Evolutionary conservation across 2,113 vertebrate species (phyloP).

Genomic region (Perca fluviatilis): DNA sequence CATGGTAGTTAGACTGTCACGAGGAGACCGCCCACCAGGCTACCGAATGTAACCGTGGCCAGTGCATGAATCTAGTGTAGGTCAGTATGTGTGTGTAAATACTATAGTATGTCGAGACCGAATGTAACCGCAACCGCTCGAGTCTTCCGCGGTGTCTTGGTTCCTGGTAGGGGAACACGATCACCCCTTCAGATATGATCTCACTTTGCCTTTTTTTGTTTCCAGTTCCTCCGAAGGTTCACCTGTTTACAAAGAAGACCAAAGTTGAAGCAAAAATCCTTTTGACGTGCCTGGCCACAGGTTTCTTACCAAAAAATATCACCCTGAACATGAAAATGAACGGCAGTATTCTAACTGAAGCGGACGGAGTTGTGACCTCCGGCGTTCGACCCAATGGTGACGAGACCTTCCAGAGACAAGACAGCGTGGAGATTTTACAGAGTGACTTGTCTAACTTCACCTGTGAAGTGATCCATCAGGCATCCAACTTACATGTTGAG

Average conservation of each 20-base stretch:
- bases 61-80: too few relatives aligned
- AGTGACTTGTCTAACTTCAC: background rate
- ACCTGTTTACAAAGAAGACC: background rate
- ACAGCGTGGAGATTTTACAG: slow-evolving; percentile 47
- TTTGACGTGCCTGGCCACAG: slow-evolving; percentile 71
- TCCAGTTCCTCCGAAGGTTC: slow-evolving; percentile 38
- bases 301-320: slow-evolving; percentile 63
- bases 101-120: too few relatives aligned
- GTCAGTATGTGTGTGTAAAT: too few relatives aligned
- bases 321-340: slow-evolving; percentile 19
- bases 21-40: too few relatives aligned
- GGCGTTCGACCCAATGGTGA: slow-evolving; percentile 54
- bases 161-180: too few relatives aligned
- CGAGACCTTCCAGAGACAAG: slow-evolving; percentile 59
- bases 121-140: too few relatives aligned
- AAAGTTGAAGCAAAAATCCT: fast-evolving
- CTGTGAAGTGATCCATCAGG: slow-evolving; percentile 11
- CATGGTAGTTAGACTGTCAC: too few relatives aligned
- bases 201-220: background rate
- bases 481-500: fast-evolving
- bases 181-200: too few relatives aligned
- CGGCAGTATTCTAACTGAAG: fast-evolving
- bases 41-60: too few relatives aligned
- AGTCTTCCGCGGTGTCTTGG: too few relatives aligned
- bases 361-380: background rate